Base-by-base conservation (phyloP, 1,140 invertebrate species). In the Drosophila bifasciata region DNA sequence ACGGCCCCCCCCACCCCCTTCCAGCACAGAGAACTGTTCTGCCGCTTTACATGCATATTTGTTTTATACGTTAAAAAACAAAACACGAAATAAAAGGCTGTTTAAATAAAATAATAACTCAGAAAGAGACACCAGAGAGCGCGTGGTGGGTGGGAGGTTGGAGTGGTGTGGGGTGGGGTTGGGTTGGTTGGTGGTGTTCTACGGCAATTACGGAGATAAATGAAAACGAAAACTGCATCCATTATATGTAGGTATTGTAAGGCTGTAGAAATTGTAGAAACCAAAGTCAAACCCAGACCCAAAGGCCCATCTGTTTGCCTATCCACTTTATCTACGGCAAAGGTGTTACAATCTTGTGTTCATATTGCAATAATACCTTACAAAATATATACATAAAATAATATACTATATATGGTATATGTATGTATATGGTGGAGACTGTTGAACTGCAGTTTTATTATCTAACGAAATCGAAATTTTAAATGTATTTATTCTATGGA, bases 21-120 rank as follows among this genome's bases (percentile, higher is more conserved):
- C n/a, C n/a, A n/a, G 2, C 21, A 23, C 25, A 7, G 44, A 56
- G 16, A 44, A 39, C 40, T 21, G 59, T 45, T 39, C 46, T 56
- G 52, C 49, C 49, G 25, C 53, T 51, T 51, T 13, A 59, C 55
- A n/a, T n/a, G n/a, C n/a, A 70, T 52, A 46, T 67, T 53, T 43
- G 16, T 36, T 15, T 8, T 19, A 19, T 64, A 52, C 45, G 25
- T 9, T 6, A 9, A 32, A 4, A 13, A 13, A 36, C 23, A 25
- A 25, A 25, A 15, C 21, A 9, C n/a, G 8, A 4, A 5, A 40
- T 0, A 51, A 49, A 72, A 62, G 60, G 68, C 69, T 72, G 69
- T 72, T 72, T 55, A 72, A 72, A 72, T 72, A 72, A 72, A 49
- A 68, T 21, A 49, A 45, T 57, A 46, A 43, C 19, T 48, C 23